These are phyloP conservation scores for Psylliodes chrysocephalus DNA, from an alignment of 2,888 invertebrate species.

Conservation along the genomic window DNA sequence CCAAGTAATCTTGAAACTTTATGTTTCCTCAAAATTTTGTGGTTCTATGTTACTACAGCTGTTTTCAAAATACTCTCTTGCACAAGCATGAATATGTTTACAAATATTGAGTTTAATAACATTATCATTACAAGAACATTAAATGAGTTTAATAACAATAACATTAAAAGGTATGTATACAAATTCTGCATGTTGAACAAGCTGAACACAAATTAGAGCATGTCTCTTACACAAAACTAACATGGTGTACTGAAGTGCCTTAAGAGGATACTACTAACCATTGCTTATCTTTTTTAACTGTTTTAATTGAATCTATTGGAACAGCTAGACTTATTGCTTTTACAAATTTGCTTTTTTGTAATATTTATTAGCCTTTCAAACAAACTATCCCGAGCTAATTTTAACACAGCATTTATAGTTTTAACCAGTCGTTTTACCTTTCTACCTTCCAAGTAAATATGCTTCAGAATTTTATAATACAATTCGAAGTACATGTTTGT, in stretches of 20 bases:
- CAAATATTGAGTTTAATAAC: constrained; percentile 28
- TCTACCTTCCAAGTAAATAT: constrained; percentile 47
- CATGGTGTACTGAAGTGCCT: background rate
- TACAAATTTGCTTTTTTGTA: constrained; percentile 9
- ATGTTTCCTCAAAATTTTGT: too few relatives aligned
- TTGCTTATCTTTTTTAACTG: background rate
- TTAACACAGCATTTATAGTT: constrained; percentile 29
- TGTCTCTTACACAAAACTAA: background rate
- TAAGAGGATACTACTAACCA: background rate
- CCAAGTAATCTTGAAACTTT: too few relatives aligned
- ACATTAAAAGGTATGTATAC: constrained; percentile 19
- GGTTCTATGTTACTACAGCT: too few relatives aligned
- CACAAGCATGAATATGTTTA: constrained; percentile 27
- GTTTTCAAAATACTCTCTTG: background rate
- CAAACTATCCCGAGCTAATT: constrained; percentile 25
- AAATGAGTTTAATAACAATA: too few relatives aligned
- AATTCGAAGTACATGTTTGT: constrained; percentile 37
- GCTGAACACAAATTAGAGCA: constrained; percentile 8
- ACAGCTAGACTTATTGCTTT: background rate
- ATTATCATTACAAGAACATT: constrained; percentile 28
- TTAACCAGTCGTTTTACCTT: constrained; percentile 8
- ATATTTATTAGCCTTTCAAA: constrained; percentile 32
- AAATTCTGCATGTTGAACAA: constrained; percentile 23
- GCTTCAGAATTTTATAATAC: constrained; percentile 38
- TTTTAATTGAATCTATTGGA: background rate